Conservation (phyloP, 2,888 invertebrate genomes). For the Eustalomyia histrio region DNA sequence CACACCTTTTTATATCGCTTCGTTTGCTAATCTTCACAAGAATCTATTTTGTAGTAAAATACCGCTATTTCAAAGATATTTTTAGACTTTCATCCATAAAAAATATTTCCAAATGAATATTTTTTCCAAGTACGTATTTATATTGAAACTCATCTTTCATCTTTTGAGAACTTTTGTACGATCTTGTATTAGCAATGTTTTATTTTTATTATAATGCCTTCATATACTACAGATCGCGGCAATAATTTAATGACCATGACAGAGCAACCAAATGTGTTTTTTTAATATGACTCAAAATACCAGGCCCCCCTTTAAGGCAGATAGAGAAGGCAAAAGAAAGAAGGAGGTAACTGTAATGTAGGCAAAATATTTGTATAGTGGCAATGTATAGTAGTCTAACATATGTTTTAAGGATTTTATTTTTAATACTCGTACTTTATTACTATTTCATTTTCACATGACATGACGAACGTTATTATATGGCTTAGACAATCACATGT, state of each 20-base stretch:
- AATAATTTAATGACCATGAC: constrained; percentile 62
- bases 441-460: constrained; percentile 40
- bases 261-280: constrained; percentile 29
- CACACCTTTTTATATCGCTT: background rate
- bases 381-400: background rate
- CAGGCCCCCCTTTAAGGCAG: constrained; percentile 23
- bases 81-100: constrained; percentile 44
- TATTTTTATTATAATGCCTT: background rate
- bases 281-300: constrained; percentile 25
- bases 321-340: background rate
- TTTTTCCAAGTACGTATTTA: constrained; percentile 38
- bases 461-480: constrained; percentile 55
- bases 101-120: constrained; percentile 14
- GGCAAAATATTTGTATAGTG: background rate
- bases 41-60: constrained; percentile 26
- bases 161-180: constrained; percentile 11
- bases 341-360: background rate
- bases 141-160: constrained; percentile 60
- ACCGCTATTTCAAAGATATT: constrained; percentile 46
- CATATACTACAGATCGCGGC: constrained; percentile 25
- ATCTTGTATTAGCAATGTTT: background rate
- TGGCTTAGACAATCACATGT: constrained; percentile 35
- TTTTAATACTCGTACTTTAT: constrained; percentile 22
- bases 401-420: constrained; percentile 36
- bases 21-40: constrained; percentile 9